Percentiles rank a stretch among this genome's conserved stretches.
Evolutionary conservation across 2,113 vertebrate genomes (phyloP).

Genomic region (Sebastes fasciatus): DNA sequence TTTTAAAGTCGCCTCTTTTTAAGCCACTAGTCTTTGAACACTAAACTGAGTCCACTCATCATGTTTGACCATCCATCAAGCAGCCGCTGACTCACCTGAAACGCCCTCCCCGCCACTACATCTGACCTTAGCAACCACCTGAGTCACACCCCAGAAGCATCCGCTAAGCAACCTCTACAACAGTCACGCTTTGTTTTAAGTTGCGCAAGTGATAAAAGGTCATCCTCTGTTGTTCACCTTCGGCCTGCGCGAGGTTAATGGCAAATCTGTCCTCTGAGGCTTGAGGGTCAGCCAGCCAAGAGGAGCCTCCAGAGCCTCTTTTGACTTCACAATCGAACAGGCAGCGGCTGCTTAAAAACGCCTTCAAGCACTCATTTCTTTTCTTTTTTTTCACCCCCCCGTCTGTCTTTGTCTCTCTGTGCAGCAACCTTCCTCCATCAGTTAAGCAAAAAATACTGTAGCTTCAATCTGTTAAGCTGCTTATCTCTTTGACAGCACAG

Average conservation of each 20-base stretch:
- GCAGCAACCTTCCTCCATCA: slow-evolving; percentile 63
- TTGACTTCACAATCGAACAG: slow-evolving; percentile 52
- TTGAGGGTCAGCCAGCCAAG: slow-evolving; percentile 45
- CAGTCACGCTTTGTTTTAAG: slow-evolving; percentile 67
- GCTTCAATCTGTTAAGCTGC: slow-evolving; percentile 76
- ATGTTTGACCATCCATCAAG: slow-evolving; percentile 56
- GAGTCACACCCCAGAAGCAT: slow-evolving; percentile 52
- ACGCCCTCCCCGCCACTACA: slow-evolving; percentile 27
- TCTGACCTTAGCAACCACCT: slow-evolving; percentile 65
- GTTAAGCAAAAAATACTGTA: slow-evolving; percentile 74
- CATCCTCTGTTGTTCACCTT: slow-evolving; percentile 58
- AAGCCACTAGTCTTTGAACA: slow-evolving; percentile 43
- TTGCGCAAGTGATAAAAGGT: slow-evolving; percentile 68
- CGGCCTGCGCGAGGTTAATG: slow-evolving; percentile 62
- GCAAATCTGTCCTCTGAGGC: slow-evolving; percentile 63
- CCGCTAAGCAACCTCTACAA: slow-evolving; percentile 47
- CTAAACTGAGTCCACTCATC: slow-evolving; percentile 39
- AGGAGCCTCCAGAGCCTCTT: slow-evolving; percentile 52
- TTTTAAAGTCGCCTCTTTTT: slow-evolving; percentile 22
- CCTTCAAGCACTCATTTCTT: slow-evolving; percentile 49
- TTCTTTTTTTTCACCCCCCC: background rate
- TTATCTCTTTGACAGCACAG: slow-evolving; percentile 78
- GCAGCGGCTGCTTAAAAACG: slow-evolving; percentile 42
- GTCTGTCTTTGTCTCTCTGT: slow-evolving; percentile 56
- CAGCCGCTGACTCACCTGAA: slow-evolving; percentile 55